Conservation (phyloP, 2,888 invertebrate genomes). For the Philereme vetulata region DNA sequence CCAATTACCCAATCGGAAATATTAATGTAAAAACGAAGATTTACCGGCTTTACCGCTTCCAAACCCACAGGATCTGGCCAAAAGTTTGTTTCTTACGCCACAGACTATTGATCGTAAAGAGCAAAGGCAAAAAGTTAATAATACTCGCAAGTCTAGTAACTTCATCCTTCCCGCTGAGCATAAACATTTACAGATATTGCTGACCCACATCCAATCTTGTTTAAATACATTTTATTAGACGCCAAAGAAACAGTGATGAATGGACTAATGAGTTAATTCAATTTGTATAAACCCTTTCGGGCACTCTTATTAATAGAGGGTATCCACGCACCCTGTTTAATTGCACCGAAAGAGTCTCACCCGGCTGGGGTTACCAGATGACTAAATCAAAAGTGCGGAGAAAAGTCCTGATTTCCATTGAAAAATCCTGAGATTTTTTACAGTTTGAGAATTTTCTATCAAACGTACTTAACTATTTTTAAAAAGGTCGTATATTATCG, state of each 20-base stretch:
- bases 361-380: no score
- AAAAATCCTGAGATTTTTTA: no score
- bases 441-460: no score
- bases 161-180: conserved; percentile 13
- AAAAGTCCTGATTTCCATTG: no score
- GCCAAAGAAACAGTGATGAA: conserved; percentile 21
- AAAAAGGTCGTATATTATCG: no score
- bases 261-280: conserved; percentile 25
- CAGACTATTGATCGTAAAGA: conserved; percentile 21
- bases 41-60: no score
- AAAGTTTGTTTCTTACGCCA: conserved; percentile 10
- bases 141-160: neutral
- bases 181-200: conserved; percentile 15
- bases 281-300: conserved; percentile 21
- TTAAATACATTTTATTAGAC: conserved; percentile 17
- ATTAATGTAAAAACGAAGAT: neutral
- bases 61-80: neutral
- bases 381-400: no score
- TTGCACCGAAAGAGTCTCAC: conserved; percentile 4
- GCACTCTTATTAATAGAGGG: conserved; percentile 23
- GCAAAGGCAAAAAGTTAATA: conserved; percentile 15
- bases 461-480: no score
- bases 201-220: conserved; percentile 13
- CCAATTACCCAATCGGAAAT: neutral
- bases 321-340: conserved; percentile 18